Base-by-base conservation (phyloP, 2,113 vertebrate species). In the Mastomys coucha region DNA sequence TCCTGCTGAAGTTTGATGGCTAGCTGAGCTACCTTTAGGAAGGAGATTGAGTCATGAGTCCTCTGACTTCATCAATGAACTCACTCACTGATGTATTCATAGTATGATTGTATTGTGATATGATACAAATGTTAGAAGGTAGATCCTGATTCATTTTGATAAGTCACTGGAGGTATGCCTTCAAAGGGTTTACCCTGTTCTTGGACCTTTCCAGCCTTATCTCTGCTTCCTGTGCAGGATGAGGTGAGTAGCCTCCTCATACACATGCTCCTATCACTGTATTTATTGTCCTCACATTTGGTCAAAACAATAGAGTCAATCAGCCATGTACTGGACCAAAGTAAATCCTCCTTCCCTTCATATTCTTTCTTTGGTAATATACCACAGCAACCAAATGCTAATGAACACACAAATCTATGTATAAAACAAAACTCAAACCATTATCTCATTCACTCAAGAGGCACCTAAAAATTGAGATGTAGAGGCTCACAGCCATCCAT, bases 341-440 rank as follows among this genome's bases (percentile, higher is more conserved):
- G 69, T 53, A 70, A 42, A 42, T 88, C 45, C 9, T 69, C 31
- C 33, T 9, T 9, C 33, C 45, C 31, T n/a, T 49, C 51, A 70
- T 51, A 36, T 70, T 28, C 31, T 88, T 88, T 51, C 45, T 70
- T 33, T 70, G 45, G 12, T 88, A 53, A 51, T 69, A 51, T 3
- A 51, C 16, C 31, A 88, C 45, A 70, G 45, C 9, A 53, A 70
- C 4, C 19, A 36, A 70, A 88, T 24, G 10, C 67, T 70, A 88
- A 88, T 53, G 33, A 22, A 80, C 19, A 53, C 5, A 70, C 8
- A 13, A 70, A 33, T 70, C 42, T 91, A 70, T 82, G 24, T 94
- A 65, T 39, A 78, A 81, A 96, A 69, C 20, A 80, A 89, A 20
- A 7, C 89, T 86, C 91, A 93, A 89, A 69, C 28, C 88, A 16